Percentiles rank a stretch among this genome's conserved stretches.
These are phyloP conservation scores for Phenacoccus solenopsis DNA, from an alignment of 1,140 invertebrate species.

Conservation along the genomic window DNA sequence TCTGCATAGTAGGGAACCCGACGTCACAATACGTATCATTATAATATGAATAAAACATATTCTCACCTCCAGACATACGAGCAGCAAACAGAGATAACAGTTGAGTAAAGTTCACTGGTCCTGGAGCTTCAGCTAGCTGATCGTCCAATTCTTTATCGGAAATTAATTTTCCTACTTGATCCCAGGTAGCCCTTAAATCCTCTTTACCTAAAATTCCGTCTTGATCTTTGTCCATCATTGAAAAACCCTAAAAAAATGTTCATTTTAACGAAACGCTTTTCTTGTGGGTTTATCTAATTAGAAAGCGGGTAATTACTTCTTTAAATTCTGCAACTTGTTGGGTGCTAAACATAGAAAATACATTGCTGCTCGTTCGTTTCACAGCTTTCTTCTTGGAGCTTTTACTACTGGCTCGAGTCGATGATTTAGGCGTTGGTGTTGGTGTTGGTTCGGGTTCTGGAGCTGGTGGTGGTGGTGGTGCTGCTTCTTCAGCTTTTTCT, in stretches of 20 bases:
- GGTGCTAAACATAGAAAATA: conserved; percentile 91
- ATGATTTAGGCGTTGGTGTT: conserved; percentile 41
- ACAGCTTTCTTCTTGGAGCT: conserved; percentile 40
- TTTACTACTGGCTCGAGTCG: conserved; percentile 42
- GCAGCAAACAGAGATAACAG: conserved; percentile 81
- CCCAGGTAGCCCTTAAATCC: conserved; percentile 90
- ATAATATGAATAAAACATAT: too few relatives aligned
- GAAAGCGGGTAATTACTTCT: conserved; percentile 72
- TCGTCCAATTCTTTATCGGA: conserved; percentile 82
- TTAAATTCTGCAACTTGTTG: conserved; percentile 92
- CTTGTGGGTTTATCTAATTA: neutral
- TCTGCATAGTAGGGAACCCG: too few relatives aligned
- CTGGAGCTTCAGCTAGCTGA: conserved; percentile 79
- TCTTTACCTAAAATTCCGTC: conserved; percentile 94
- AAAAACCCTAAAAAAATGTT: conserved; percentile 60
- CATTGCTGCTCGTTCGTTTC: conserved; percentile 79
- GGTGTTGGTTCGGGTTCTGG: conserved; percentile 36
- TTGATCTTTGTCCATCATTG: conserved; percentile 96
- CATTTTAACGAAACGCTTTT: neutral
- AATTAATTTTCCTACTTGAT: conserved; percentile 80
- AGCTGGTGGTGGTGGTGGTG: conserved; percentile 37
- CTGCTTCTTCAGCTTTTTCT: conserved; percentile 45
- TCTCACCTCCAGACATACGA: conserved; percentile 55
- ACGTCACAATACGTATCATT: neutral
- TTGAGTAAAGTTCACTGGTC: conserved; percentile 92